Base-by-base conservation (phyloP, 1,140 invertebrate species). In the Drosophila equinoxialis region DNA sequence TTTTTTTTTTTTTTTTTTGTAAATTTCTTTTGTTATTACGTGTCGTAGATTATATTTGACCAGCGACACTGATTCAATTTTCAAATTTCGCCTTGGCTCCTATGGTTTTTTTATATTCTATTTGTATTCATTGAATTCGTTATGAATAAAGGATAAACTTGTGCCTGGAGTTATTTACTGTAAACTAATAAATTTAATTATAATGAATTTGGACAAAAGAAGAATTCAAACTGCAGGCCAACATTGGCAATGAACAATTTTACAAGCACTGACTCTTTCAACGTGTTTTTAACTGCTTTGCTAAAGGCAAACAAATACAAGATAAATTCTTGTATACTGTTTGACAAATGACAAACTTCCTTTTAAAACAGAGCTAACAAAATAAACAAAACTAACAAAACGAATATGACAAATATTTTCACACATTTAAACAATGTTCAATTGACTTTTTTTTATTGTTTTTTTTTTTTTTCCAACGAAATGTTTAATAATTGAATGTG, bases 291-390 rank as follows among this genome's bases (percentile, higher is more conserved):
- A 75, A 64, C 65, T 75, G 57, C 68, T 68, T 68, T 75, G 68
- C 65, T 14, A 65, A 41, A 65, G 17, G 14, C 73, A 75, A 68
- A 75, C 64, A 75, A 68, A 74, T 68, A 41, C 30, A 13, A 66
- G 30, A 55, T 37, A 71, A 45, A 74, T 67, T 26, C 3, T 3
- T 4, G 63, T 51, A 68, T 68, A 54, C 58, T 71, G 63, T 81
- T 81, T 85, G 81, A 84, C 77, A 84, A 85, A 84, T 84, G 81
- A 69, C 74, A 54, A 51, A 65, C 61, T 84, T 84, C 77, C 81
- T 74, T 69, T 77, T 66, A 74, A 55, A 48, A 48, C 37, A 68
- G 45, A 39, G 14, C 37, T 23, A 51, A 13, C 48, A 61, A 42
- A 37, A 39, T 33, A 58, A 33, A 6, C 17, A 8, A 8, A 6